phyloP scores from a whole-genome alignment of 2,113 vertebrate species.

The Kobus ellipsiprymnus region DNA sequence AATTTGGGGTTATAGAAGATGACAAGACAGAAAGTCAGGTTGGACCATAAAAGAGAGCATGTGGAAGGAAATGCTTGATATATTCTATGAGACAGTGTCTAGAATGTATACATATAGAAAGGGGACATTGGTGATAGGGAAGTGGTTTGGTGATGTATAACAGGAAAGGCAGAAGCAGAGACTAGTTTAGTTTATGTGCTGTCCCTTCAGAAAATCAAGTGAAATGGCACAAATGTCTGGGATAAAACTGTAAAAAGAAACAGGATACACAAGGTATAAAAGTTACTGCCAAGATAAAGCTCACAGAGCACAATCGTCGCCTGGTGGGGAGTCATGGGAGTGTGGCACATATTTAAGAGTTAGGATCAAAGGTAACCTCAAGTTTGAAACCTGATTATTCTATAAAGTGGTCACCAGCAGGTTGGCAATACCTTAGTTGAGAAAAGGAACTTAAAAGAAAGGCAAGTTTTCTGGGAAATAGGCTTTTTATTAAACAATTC shows the following conservation, averaged over 20 bases:
- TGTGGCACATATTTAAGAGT: not conserved
- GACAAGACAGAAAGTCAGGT: not conserved
- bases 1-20: not conserved
- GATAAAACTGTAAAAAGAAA: not conserved
- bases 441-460: not conserved
- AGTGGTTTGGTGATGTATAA: too few relatives aligned
- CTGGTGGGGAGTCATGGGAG: not conserved
- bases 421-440: not conserved
- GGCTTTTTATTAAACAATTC: not conserved
- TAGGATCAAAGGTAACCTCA: not conserved
- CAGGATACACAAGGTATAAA: not conserved
- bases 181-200: not conserved
- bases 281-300: not conserved
- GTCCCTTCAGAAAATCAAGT: not conserved
- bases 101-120: not conserved
- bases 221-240: not conserved
- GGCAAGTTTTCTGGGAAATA: not conserved
- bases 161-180: not conserved
- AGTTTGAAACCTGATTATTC: not conserved
- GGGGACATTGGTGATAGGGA: too few relatives aligned
- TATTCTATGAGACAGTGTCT: not conserved
- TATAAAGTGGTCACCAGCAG: not conserved
- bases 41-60: not conserved
- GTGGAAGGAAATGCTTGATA: not conserved
- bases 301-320: not conserved